Evolutionary conservation across 2,797 vertebrate genomes (phyloP).

Genomic region (Cygnus olor): DNA sequence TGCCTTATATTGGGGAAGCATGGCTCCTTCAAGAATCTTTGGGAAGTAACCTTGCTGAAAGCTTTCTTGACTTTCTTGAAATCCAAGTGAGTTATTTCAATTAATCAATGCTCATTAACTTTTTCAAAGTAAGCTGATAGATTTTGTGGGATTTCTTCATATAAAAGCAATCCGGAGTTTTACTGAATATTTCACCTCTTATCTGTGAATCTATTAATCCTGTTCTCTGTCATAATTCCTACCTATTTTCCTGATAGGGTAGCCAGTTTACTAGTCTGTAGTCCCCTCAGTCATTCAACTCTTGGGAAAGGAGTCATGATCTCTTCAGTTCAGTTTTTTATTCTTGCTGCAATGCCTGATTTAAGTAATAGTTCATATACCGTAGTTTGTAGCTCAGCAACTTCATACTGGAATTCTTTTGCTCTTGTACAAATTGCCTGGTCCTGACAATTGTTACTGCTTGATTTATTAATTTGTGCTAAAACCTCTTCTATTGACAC

Average conservation of each 20-base stretch:
- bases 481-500: not conserved
- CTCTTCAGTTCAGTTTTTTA: not conserved
- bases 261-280: not conserved
- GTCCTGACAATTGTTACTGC: not conserved
- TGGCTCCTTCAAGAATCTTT: not conserved
- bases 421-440: not conserved
- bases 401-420: not conserved
- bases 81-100: not conserved
- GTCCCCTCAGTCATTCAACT: not conserved
- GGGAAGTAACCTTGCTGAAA: not conserved
- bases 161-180: not conserved
- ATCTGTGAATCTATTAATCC: not conserved
- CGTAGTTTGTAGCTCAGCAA: not conserved
- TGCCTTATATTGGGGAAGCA: not conserved
- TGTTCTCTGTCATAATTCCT: not conserved
- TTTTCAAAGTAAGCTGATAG: not conserved
- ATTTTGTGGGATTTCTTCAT: not conserved
- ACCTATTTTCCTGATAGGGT: not conserved
- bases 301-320: too few relatives aligned
- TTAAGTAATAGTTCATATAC: not conserved
- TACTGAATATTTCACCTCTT: not conserved
- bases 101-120: not conserved
- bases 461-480: conserved; percentile 12
- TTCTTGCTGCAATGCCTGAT: not conserved
- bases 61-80: not conserved